Evolutionary conservation across 2,113 vertebrate genomes (phyloP), one percentile per base, ranked within the genome.

Genomic region (Gambusia affinis): DNA sequence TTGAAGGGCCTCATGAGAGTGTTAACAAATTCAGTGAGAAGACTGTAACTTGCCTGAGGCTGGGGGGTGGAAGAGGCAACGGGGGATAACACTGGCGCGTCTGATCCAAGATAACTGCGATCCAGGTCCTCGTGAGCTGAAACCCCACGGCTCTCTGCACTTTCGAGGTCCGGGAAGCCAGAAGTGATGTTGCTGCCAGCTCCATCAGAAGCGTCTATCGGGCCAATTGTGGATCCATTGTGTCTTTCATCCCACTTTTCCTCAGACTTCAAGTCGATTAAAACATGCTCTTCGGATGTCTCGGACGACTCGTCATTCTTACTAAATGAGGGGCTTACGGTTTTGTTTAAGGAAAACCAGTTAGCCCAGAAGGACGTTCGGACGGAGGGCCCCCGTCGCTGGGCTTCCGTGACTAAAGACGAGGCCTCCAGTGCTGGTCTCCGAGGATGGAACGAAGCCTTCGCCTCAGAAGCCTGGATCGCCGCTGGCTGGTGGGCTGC

Each of bases 211-310:
- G 80, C 73, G 27, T 87, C 79, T 19, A 39, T 31, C 3, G 71
- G 64, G 30, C n/a, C 62, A 0, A 3, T 47, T 33, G 24, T 65
- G 8, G 54, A 27, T n/a, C 3, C 74, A 0, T 69, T 76, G 27
- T 60, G 76, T 37, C 60, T 84, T 39, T 81, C 82, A 27, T 72
- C 79, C 89, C 83, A 92, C 28, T n/a, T 39, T 15, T 81, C 77
- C 30, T 67, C 85, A 3, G 90, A 85, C 39, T 64, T 79, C 28
- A 94, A 70, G 64, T 94, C 91, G 57, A 95, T 89, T 31, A 94
- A 82, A 2, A 93, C 84, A 29, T 94, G 93, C 77, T 95, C 94
- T 64, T 89, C 93, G 5, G 93, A 94, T n/a, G 93, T 93, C 82
- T 95, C 94, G 1, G 94, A 90, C 1, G 93, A 94, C 72, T 90